These are phyloP conservation scores for Bergia puertoricense DNA, from an alignment of 92 coral and sea anemone genomes.

Conservation along the genomic window DNA sequence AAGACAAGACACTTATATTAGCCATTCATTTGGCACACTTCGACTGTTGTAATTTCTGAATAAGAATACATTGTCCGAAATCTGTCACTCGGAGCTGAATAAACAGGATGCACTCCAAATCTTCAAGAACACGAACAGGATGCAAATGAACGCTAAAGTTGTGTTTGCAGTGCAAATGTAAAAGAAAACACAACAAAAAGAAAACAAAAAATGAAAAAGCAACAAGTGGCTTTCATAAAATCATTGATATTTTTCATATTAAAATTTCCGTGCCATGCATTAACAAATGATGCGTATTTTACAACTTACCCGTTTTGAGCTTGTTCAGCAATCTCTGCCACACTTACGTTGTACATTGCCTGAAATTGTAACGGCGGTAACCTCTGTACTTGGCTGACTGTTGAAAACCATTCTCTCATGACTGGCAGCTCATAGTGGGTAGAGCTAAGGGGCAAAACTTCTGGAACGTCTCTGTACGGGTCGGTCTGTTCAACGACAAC, in stretches of 20 bases:
- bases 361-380: conserved; percentile 86
- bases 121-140: too few relatives aligned
- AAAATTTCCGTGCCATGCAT: neutral
- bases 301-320: conserved; percentile 51
- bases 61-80: too few relatives aligned
- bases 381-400: conserved; percentile 73
- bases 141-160: too few relatives aligned
- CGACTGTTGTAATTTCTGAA: too few relatives aligned
- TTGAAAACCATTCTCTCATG: conserved; percentile 83
- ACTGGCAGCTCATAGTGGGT: conserved; percentile 89
- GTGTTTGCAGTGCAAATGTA: too few relatives aligned
- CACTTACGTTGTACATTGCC: conserved; percentile 82
- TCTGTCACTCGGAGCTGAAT: too few relatives aligned
- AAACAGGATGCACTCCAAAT: too few relatives aligned
- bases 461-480: conserved; percentile 76
- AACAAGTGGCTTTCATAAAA: too few relatives aligned
- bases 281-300: neutral
- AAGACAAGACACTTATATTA: neutral
- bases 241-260: too few relatives aligned
- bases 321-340: conserved; percentile 68
- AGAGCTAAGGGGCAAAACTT: conserved; percentile 60
- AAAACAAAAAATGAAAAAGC: too few relatives aligned
- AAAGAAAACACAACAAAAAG: too few relatives aligned
- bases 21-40: neutral
- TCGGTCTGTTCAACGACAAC: conserved; percentile 85